phyloP scores from a whole-genome alignment of 2,797 vertebrate genomes.

The Antrozous pallidus region DNA sequence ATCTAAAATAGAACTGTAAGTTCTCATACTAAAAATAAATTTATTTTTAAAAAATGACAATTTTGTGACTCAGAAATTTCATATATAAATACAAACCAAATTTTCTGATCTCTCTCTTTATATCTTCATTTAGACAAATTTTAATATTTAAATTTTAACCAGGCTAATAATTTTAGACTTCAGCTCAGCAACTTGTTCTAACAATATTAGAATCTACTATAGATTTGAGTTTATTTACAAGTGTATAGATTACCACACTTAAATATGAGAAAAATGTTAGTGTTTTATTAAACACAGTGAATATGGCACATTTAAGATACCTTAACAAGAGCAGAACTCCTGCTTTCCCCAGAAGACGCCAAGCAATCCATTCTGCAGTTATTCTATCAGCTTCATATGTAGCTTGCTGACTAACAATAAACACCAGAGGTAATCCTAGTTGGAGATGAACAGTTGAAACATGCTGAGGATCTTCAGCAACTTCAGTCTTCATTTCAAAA shows the following conservation, averaged over 20 bases:
- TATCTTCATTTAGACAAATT: background rate
- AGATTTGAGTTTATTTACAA: background rate
- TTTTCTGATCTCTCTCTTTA: background rate
- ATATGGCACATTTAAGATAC: slow-evolving; percentile 74
- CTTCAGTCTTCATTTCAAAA: slow-evolving; percentile 85
- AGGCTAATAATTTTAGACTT: background rate
- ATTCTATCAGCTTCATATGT: slow-evolving; percentile 87
- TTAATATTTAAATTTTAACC: slow-evolving; percentile 38
- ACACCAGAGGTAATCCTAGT: slow-evolving; percentile 91
- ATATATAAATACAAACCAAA: background rate
- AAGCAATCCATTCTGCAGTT: slow-evolving; percentile 88
- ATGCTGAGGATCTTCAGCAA: slow-evolving; percentile 87
- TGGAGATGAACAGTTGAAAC: slow-evolving; percentile 87
- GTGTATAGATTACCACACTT: background rate
- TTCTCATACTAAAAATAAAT: slow-evolving; percentile 37
- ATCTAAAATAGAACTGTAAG: slow-evolving; percentile 34
- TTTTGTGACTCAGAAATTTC: slow-evolving; percentile 10
- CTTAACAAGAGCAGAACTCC: slow-evolving; percentile 90
- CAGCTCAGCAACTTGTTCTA: background rate
- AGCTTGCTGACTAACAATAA: slow-evolving; percentile 89
- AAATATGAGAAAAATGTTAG: background rate
- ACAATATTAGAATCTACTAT: background rate
- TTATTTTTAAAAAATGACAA: slow-evolving; percentile 25
- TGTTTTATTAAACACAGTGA: background rate
- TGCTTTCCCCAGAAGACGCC: slow-evolving; percentile 90